These are phyloP conservation scores for Dendroctonus valens DNA, from an alignment of 1,140 invertebrate species.

Conservation along the genomic window DNA sequence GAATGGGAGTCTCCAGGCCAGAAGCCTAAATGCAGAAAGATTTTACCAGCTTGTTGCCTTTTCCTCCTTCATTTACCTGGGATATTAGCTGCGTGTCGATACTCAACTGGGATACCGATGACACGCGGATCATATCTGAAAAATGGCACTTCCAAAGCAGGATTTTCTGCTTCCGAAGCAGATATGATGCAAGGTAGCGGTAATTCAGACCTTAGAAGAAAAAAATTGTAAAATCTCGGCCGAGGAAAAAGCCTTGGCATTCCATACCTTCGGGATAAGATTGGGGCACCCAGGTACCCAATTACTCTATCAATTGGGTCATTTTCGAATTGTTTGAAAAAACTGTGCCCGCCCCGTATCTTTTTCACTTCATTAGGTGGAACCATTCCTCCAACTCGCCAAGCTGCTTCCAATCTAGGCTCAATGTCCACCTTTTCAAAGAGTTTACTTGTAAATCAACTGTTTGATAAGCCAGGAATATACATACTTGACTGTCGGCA, in stretches of 20 bases:
- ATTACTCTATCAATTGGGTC: constrained; percentile 62
- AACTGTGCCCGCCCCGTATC: constrained; percentile 36
- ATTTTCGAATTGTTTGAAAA: constrained; percentile 51
- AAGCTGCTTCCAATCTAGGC: constrained; percentile 76
- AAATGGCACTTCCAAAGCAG: constrained; percentile 55
- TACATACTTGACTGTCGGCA: constrained; percentile 57
- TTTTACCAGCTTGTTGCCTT: not conserved
- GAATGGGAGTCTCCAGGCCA: constrained; percentile 75
- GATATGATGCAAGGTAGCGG: constrained; percentile 65
- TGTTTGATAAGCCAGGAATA: not conserved
- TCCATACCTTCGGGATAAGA: constrained; percentile 62
- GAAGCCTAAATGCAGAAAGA: constrained; percentile 57
- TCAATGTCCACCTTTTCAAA: constrained; percentile 63
- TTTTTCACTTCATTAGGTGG: constrained; percentile 53
- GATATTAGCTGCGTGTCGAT: constrained; percentile 67
- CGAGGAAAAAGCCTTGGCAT: too few species aligned
- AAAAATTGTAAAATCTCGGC: too few species aligned
- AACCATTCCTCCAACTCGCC: constrained; percentile 70
- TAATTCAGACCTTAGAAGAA: constrained; percentile 41
- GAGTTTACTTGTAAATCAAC: constrained; percentile 3
- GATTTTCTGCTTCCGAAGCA: constrained; percentile 57
- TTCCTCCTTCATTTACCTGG: constrained; percentile 58
- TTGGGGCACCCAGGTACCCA: constrained; percentile 65
- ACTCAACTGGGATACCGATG: constrained; percentile 55
- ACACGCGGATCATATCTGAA: constrained; percentile 59